A percentile compares a stretch with the other conserved stretches of the same genome.
phyloP scores from a whole-genome alignment of 2,888 invertebrate species.

The Agonopterix heracliana region DNA sequence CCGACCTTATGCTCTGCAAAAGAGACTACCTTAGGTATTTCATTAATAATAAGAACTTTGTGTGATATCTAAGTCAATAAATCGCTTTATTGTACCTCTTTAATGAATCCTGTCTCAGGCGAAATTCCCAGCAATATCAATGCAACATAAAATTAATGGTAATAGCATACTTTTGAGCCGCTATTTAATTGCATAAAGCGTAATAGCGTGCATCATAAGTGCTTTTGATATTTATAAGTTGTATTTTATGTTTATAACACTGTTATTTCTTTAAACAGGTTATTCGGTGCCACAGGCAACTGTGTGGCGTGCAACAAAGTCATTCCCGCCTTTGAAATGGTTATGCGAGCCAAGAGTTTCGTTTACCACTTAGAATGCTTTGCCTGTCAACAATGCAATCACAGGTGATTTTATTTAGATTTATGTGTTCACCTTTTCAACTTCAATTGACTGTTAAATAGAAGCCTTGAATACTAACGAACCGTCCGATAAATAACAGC shows the following conservation, averaged over 20 bases:
- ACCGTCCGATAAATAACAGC: no score
- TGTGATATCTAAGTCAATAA: not conserved
- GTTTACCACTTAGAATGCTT: conserved; percentile 96
- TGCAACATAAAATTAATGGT: conserved; percentile 5
- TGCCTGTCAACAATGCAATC: conserved; percentile 95
- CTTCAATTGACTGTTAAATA: no score
- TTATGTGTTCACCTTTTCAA: no score
- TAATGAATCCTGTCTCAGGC: not conserved
- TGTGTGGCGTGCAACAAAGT: conserved; percentile 95
- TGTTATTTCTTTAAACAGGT: conserved; percentile 74
- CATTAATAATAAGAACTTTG: not conserved
- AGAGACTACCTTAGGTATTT: conserved; percentile 91
- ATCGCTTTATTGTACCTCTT: not conserved
- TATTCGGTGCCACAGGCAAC: conserved; percentile 93
- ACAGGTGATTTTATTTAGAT: conserved; percentile 78
- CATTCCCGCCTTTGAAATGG: conserved; percentile 97
- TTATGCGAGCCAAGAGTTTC: conserved; percentile 94
- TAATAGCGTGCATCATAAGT: conserved; percentile 38
- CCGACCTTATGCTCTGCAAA: conserved; percentile 93
- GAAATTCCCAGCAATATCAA: not conserved
- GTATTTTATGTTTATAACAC: conserved; percentile 37
- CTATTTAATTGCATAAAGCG: conserved; percentile 16
- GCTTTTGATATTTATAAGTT: conserved; percentile 37
- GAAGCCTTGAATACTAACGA: no score
- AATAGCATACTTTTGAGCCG: conserved; percentile 6